These are phyloP conservation scores for Tipula lateralis DNA, from an alignment of 2,888 invertebrate genomes.

Conservation along the genomic window DNA sequence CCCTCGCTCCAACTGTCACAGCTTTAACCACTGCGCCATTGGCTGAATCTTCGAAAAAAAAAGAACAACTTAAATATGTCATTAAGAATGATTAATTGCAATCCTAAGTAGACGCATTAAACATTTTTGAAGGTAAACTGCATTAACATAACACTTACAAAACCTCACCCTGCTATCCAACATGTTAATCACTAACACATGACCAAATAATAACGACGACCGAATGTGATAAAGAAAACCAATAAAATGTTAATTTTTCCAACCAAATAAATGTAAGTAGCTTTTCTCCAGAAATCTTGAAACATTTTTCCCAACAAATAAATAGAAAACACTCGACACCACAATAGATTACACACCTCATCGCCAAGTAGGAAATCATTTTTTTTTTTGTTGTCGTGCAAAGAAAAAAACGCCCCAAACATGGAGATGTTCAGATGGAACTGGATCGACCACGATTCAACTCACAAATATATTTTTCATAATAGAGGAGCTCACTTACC, in stretches of 20 bases:
- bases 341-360: too few relatives aligned
- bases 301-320: neutral
- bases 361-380: neutral
- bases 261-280: neutral
- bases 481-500: conserved; percentile 57
- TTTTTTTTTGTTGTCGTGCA: neutral
- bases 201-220: neutral
- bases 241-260: neutral
- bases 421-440: neutral
- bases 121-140: neutral
- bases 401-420: conserved; percentile 7
- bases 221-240: neutral
- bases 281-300: neutral
- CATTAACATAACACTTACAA: neutral
- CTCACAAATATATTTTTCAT: neutral
- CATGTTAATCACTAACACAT: conserved; percentile 24
- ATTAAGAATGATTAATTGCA: neutral
- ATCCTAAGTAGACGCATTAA: neutral
- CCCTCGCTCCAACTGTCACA: too few relatives aligned
- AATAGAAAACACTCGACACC: neutral
- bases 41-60: too few relatives aligned
- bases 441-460: neutral
- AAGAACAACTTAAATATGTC: too few relatives aligned
- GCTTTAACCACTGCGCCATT: too few relatives aligned
- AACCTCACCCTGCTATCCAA: neutral